Conservation (phyloP, 2,113 vertebrate species). For the Labeo rohita region DNA sequence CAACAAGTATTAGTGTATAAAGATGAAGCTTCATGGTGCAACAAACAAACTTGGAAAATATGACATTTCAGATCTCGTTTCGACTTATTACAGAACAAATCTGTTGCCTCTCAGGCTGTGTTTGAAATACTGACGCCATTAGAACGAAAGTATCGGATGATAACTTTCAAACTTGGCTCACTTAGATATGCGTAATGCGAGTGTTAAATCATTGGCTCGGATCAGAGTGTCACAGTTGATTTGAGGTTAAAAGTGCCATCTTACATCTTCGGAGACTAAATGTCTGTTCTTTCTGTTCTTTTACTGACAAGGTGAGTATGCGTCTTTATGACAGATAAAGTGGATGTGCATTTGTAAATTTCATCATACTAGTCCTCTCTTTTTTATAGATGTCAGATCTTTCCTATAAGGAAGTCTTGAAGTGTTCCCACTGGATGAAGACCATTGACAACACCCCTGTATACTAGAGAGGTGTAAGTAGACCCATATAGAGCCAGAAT, state of each 20-base stretch:
- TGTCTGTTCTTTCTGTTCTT: constrained; percentile 6
- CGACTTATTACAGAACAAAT: not conserved
- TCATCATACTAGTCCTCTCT: not conserved
- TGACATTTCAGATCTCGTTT: constrained; percentile 7
- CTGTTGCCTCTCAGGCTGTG: not conserved
- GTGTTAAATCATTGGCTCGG: constrained; percentile 8
- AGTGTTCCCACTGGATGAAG: not conserved
- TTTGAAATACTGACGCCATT: not conserved
- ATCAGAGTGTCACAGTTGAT: not conserved
- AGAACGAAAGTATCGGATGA: not conserved
- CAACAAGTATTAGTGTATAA: not conserved
- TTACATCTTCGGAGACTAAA: not conserved
- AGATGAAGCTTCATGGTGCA: not conserved
- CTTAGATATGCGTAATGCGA: constrained; percentile 7
- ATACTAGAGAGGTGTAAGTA: not conserved
- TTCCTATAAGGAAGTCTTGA: not conserved
- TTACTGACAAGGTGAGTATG: not conserved
- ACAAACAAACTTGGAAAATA: constrained; percentile 3
- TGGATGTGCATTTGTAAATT: not conserved
- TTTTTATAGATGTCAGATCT: not conserved
- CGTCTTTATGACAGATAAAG: not conserved
- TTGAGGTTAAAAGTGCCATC: not conserved
- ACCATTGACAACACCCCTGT: not conserved
- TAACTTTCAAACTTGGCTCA: constrained; percentile 12
- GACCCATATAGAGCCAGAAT: not conserved